Conservation (phyloP, 23 tunicate genomes). For the Halocynthia aurantium region DNA sequence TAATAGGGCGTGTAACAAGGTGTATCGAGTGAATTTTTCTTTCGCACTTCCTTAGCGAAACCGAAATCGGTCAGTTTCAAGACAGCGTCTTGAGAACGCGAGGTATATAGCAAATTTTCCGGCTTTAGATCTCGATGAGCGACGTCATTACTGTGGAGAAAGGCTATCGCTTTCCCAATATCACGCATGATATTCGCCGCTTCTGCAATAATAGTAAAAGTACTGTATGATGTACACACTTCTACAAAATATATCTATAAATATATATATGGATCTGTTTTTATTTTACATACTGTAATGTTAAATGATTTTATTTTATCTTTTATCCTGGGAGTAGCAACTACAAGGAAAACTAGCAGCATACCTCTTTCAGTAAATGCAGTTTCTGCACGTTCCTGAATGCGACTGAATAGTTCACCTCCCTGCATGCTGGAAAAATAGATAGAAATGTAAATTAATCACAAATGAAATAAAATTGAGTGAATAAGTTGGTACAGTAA, state of each 20-base stretch:
- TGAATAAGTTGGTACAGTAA: not conserved
- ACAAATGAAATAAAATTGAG: not conserved
- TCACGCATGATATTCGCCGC: constrained; percentile 81
- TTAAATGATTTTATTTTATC: too few species aligned
- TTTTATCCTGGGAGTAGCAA: too few species aligned
- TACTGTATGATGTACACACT: not conserved
- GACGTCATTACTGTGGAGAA: constrained; percentile 70
- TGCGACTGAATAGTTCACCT: constrained; percentile 61
- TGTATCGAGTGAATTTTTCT: constrained; percentile 52
- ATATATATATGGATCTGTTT: too few species aligned
- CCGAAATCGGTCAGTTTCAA: constrained; percentile 90
- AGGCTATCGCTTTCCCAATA: constrained; percentile 80
- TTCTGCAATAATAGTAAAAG: constrained; percentile 30
- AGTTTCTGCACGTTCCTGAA: constrained; percentile 64
- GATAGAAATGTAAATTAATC: not conserved
- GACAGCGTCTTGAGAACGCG: constrained; percentile 26
- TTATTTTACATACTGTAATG: too few species aligned
- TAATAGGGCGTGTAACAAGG: constrained; percentile 96
- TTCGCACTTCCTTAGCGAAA: constrained; percentile 69
- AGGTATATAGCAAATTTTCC: constrained; percentile 76
- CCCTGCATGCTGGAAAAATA: constrained; percentile 47
- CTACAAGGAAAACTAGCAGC: not conserved
- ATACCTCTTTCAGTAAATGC: constrained; percentile 70
- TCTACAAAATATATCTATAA: too few species aligned
- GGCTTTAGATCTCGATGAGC: constrained; percentile 94